Evolutionary conservation across 2,888 invertebrate species (phyloP).

Genomic region (Pseudanteris insignis): DNA sequence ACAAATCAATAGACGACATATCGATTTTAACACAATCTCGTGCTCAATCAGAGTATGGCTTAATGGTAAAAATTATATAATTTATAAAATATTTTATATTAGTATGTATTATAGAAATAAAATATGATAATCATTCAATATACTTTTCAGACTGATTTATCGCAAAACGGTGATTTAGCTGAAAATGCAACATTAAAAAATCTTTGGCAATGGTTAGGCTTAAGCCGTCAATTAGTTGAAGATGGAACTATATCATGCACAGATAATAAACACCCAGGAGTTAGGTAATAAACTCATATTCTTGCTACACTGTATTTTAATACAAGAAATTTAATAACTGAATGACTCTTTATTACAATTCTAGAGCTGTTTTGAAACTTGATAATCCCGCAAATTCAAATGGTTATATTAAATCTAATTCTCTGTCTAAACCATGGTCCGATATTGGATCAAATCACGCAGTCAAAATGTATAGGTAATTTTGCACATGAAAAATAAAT

Average conservation of each 20-base stretch:
- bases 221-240: conserved; percentile 76
- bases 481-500: no score
- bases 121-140: no score
- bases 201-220: conserved; percentile 85
- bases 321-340: no score
- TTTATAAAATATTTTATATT: neutral
- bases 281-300: conserved; percentile 56
- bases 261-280: conserved; percentile 73
- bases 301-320: neutral
- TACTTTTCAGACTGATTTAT: conserved; percentile 76
- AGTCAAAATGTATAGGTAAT: conserved; percentile 70
- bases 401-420: conserved; percentile 71
- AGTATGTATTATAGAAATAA: neutral
- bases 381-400: conserved; percentile 63
- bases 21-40: conserved; percentile 77
- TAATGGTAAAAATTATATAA: conserved; percentile 71
- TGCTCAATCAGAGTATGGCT: conserved; percentile 79
- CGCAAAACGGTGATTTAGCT: conserved; percentile 82
- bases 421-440: conserved; percentile 72
- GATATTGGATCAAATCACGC: conserved; percentile 72
- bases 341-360: no score
- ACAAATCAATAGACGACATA: conserved; percentile 74
- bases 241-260: conserved; percentile 72
- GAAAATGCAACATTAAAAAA: conserved; percentile 79
- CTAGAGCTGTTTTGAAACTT: conserved; percentile 69